Conservation (phyloP, 2,888 invertebrate genomes). For the Leistus spinibarbis region DNA sequence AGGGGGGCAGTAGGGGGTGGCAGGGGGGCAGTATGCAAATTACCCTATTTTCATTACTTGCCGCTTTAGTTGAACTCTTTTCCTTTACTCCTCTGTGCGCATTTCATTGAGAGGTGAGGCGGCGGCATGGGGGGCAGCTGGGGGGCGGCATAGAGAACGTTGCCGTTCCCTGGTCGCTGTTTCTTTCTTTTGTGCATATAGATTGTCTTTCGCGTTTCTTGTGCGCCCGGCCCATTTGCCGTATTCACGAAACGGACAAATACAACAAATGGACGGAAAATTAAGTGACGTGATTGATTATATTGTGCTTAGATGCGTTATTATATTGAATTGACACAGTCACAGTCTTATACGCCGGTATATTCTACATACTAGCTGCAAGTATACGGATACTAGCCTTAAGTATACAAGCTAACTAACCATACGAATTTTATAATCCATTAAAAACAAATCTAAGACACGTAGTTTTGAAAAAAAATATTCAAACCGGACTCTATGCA, state of each 20-base stretch:
- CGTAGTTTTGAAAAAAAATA: too few species aligned
- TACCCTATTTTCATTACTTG: slow-evolving; percentile 37
- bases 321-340: too few species aligned
- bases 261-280: background rate
- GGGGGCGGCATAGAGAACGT: background rate
- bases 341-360: too few species aligned
- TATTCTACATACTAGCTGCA: too few species aligned
- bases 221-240: background rate
- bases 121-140: background rate
- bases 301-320: background rate
- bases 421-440: too few species aligned
- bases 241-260: background rate
- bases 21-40: slow-evolving; percentile 34
- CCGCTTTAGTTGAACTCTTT: slow-evolving; percentile 8
- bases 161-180: background rate
- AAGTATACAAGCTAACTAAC: too few species aligned
- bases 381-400: too few species aligned
- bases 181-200: background rate
- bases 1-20: slow-evolving; percentile 25
- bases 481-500: too few species aligned
- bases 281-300: background rate
- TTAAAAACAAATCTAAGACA: too few species aligned
- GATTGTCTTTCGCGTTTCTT: background rate
- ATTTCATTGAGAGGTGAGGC: too few species aligned
- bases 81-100: background rate